Base-by-base conservation (phyloP, 2,888 invertebrate species). In the Mesorhabditis sp. region DNA sequence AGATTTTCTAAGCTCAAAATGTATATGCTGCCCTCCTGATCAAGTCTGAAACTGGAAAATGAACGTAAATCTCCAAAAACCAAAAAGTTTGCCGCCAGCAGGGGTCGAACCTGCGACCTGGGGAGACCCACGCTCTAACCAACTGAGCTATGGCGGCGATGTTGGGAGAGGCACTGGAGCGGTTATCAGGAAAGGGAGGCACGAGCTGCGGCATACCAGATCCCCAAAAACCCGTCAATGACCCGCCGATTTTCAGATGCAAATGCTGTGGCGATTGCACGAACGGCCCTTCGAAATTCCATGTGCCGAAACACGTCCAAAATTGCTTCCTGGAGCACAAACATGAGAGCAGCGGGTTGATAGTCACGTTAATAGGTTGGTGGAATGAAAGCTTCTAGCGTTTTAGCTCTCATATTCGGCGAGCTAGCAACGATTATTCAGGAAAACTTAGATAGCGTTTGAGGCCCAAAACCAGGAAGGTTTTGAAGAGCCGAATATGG, bases 101-200 rank as follows among this genome's bases (percentile, higher is more conserved):
- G 83, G 81, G 82, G 81, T 83, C 82, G 82, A 82, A 82, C 82
- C 82, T 83, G 80, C 78, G 82, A 83, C 81, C 82, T 82, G 83
- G 80, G 83, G 83, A 83, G 82, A 83, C 82, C 83, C 80, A 83
- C 82, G 83, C 83, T 83, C 83, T 83, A 83, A 83, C 83, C 83
- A 80, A 83, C 83, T 83, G 83, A 83, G 82, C 83, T 83, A 83
- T 80, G 77, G 79, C 80, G 79, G 82, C 79, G 1, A 1, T 28
- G 28, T 28, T 28, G 28, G 28, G 28, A 28, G 28, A 2, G 28
- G 28, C 1, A 28, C 28, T 1, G 28, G 28, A 28, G 28, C 1
- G 1, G 28, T 28, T 2, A 28, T 28, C 28, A 28, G 1, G 28
- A 28, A 28, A 28, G 28, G 28, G 28, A 28, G n/a, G n/a, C n/a